A percentile compares a stretch with the other conserved stretches of the same genome.
These are phyloP conservation scores for Trypoxylus dichotomus DNA, from an alignment of 1,140 invertebrate species.

Conservation along the genomic window DNA sequence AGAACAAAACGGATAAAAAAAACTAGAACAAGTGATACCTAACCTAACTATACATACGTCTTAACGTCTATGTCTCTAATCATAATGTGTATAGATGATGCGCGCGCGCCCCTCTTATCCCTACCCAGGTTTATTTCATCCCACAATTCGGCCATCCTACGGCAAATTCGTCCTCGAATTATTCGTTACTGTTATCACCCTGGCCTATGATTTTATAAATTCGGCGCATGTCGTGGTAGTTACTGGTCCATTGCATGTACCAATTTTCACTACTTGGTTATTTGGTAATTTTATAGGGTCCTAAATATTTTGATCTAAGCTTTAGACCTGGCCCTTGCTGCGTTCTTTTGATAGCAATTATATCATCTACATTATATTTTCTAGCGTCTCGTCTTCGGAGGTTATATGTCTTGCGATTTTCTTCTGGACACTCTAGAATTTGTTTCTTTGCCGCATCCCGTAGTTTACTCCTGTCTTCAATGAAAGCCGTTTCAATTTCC, in stretches of 20 bases:
- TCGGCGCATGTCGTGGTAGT: slow-evolving; percentile 44
- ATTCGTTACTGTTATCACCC: slow-evolving; percentile 30
- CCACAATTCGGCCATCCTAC: slow-evolving; percentile 26
- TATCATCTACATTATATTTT: slow-evolving; percentile 45
- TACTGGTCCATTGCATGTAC: slow-evolving; percentile 47
- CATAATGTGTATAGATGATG: not conserved
- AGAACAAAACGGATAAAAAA: too few species aligned
- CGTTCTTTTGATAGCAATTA: slow-evolving; percentile 51
- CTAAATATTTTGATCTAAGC: too few species aligned
- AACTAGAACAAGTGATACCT: too few species aligned
- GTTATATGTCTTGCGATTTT: slow-evolving; percentile 46
- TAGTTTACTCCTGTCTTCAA: too few species aligned
- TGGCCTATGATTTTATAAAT: slow-evolving; percentile 46
- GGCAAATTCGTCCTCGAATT: slow-evolving; percentile 30
- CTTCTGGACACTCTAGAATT: slow-evolving; percentile 46
- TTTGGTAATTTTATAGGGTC: too few species aligned
- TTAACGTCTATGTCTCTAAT: not conserved
- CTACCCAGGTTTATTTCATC: not conserved
- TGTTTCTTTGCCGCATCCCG: slow-evolving; percentile 41
- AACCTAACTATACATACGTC: not conserved
- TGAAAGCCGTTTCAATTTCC: too few species aligned
- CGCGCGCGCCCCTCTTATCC: not conserved
- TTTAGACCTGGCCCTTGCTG: slow-evolving; percentile 50
- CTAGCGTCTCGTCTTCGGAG: slow-evolving; percentile 30
- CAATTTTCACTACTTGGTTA: too few species aligned